Evolutionary conservation across 2,797 vertebrate species (phyloP).

Genomic region (Morus bassanus): DNA sequence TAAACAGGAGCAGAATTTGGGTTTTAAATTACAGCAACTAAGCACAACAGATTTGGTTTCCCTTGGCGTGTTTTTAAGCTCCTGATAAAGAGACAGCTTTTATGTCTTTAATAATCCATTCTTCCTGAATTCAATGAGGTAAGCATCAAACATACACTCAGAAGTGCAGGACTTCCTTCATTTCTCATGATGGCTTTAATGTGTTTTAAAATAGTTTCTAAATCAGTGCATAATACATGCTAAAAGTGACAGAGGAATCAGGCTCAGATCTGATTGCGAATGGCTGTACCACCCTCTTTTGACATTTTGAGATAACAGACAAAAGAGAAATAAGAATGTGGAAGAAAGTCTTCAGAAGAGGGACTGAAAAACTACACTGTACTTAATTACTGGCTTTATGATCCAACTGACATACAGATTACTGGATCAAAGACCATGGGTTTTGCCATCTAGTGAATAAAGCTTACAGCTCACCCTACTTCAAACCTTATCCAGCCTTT

Average conservation of each 20-base stretch:
- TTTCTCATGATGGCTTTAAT: not conserved
- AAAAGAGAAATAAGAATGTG: not conserved
- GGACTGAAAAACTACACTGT: not conserved
- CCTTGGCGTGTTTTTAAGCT: conserved; percentile 40
- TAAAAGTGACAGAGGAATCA: conserved; percentile 3
- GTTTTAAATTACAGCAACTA: conserved; percentile 13
- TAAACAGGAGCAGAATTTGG: not conserved
- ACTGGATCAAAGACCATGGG: not conserved
- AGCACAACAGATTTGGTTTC: conserved; percentile 49
- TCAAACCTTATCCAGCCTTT: not conserved
- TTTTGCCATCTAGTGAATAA: not conserved
- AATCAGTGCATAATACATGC: not conserved
- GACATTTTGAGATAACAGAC: not conserved
- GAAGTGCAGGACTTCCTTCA: not conserved
- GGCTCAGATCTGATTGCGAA: not conserved
- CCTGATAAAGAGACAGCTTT: conserved; percentile 41
- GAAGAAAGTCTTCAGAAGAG: not conserved
- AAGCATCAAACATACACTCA: not conserved
- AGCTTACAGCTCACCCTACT: not conserved
- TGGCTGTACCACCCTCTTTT: not conserved
- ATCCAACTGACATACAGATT: not conserved
- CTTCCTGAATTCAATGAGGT: not conserved
- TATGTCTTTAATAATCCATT: conserved; percentile 30
- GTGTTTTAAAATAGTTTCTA: conserved; percentile 5
- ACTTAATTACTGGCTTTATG: not conserved